Evolutionary conservation across 2,113 vertebrate species (phyloP), one percentile per base, ranked within the genome.

Genomic region (Machaerirhynchus nigripectus): DNA sequence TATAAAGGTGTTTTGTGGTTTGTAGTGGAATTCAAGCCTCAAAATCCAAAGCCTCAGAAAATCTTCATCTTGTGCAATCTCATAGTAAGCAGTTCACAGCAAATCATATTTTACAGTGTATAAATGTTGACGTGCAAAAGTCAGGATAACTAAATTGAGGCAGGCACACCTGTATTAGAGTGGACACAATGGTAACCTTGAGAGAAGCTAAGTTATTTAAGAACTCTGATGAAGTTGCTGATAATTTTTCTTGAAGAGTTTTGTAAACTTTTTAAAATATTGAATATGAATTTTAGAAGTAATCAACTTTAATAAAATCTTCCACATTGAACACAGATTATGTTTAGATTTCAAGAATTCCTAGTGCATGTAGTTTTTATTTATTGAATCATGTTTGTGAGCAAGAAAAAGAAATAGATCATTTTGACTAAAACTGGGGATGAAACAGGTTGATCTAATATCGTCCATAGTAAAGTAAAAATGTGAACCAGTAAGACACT

Each of bases 101-200:
- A 80, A 40, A 59, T 47, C 2, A 1, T 52, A 14, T 50, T 78
- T 89, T 59, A 40, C 12, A 31, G 35, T 7, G 30, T 84, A 5
- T 10, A 28, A 31, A 18, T 53, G 44, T 57, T 76, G 52, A 61
- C 56, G 16, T 2, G 0, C 60, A 39, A 7, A 90, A 68, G 33
- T 31, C 31, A 27, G 40, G 27, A n/a, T 42, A 81, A 24, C 17
- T 83, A 2, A 37, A 31, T 65, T 0, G 7, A 77, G 63, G 35
- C 35, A 83, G 49, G 50, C 19, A 17, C 12, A 16, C 27, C 23
- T 77, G 5, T 40, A 3, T 10, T 70, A 26, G 28, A 68, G 39
- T 52, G 44, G 33, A 57, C 17, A 27, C 0, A 0, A 1, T 33
- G 27, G 9, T 80, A 52, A 44, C 20, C 42, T 57, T 61, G 31